A percentile compares a stretch with the other conserved stretches of the same genome.
Evolutionary conservation across 2,888 invertebrate genomes (phyloP).

Genomic region (Agelastica alni): DNA sequence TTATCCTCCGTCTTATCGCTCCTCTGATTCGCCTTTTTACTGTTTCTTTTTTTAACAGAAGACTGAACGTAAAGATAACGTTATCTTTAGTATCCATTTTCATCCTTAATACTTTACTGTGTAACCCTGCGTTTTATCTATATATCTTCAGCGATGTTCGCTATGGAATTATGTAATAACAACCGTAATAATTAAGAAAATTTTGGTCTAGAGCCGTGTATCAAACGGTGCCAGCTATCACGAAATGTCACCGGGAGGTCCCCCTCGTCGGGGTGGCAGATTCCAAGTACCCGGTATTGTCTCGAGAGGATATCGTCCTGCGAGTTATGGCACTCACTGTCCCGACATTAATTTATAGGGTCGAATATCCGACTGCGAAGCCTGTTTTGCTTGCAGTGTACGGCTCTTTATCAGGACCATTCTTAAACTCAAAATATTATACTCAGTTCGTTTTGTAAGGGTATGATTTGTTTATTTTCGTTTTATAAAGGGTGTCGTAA

Average conservation of each 20-base stretch:
- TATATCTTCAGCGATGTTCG: constrained; percentile 34
- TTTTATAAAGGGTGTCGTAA: too few relatives aligned
- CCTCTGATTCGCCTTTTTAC: too few relatives aligned
- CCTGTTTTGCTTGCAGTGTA: constrained; percentile 10
- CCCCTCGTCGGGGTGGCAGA: constrained; percentile 1
- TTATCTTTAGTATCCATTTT: not conserved
- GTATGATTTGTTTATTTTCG: too few relatives aligned
- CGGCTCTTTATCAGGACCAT: too few relatives aligned
- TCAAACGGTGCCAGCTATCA: constrained; percentile 13
- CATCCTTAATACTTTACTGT: not conserved
- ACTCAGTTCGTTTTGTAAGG: too few relatives aligned
- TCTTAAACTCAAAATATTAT: too few relatives aligned
- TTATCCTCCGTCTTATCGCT: too few relatives aligned
- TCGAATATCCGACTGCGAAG: constrained; percentile 19
- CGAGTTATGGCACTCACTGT: constrained; percentile 26
- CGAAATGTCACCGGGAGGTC: constrained; percentile 17
- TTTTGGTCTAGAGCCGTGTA: constrained; percentile 1
- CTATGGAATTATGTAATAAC: constrained; percentile 30
- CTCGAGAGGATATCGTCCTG: constrained; percentile 24
- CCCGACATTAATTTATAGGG: constrained; percentile 23
- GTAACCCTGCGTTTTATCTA: not conserved
- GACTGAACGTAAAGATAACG: too few relatives aligned
- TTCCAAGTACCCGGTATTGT: constrained; percentile 19
- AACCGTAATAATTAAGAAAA: constrained; percentile 20
- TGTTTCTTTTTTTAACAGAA: too few relatives aligned